These are phyloP conservation scores for Hydraecia micacea DNA, from an alignment of 2,888 invertebrate genomes.

Conservation along the genomic window DNA sequence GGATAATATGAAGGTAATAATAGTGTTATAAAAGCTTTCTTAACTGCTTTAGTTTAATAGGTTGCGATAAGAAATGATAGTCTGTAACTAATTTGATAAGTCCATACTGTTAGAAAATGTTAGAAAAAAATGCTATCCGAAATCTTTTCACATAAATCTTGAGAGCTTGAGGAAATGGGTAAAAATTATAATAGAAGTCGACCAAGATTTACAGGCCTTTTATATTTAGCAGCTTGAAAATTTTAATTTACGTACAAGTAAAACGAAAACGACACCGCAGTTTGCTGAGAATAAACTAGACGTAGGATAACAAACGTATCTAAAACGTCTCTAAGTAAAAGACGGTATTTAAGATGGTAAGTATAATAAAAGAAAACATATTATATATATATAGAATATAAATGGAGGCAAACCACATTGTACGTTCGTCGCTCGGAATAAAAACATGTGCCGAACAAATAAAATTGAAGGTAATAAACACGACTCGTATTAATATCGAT, in stretches of 20 bases:
- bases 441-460: slow-evolving; percentile 45
- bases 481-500: slow-evolving; percentile 48
- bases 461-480: slow-evolving; percentile 51
- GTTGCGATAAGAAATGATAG: slow-evolving; percentile 53
- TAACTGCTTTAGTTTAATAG: slow-evolving; percentile 61
- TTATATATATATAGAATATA: slow-evolving; percentile 1
- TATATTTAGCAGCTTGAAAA: slow-evolving; percentile 35
- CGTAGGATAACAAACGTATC: neutral
- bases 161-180: slow-evolving; percentile 42
- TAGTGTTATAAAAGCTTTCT: slow-evolving; percentile 54
- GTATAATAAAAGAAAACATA: neutral
- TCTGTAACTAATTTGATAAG: slow-evolving; percentile 56
- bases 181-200: slow-evolving; percentile 56
- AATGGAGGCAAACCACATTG: slow-evolving; percentile 5
- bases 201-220: slow-evolving; percentile 53
- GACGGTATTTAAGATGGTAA: neutral
- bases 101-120: slow-evolving; percentile 39
- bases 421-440: neutral
- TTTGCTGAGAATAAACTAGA: slow-evolving; percentile 10
- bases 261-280: slow-evolving; percentile 21
- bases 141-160: slow-evolving; percentile 61
- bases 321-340: neutral
- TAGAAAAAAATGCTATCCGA: slow-evolving; percentile 49
- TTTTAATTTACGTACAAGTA: slow-evolving; percentile 31
- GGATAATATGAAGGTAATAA: slow-evolving; percentile 53